Evolutionary conservation across 2,888 invertebrate species (phyloP).

Genomic region (Cyaniris semiargus): DNA sequence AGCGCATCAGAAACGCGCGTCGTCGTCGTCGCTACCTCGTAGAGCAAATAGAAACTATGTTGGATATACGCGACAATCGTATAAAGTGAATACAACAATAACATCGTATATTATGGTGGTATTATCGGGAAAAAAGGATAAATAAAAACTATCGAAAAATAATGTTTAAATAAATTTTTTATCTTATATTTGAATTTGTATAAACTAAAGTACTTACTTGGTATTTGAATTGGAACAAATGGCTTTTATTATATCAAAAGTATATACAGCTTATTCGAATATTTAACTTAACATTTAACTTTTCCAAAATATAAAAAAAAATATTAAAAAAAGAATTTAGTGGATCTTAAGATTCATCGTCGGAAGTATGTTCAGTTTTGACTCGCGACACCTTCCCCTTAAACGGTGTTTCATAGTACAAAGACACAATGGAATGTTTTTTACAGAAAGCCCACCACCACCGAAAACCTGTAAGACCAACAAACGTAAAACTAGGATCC

Average conservation of each 20-base stretch:
- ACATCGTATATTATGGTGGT: no score
- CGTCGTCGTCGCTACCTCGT: no score
- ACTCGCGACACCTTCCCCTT: conserved; percentile 51
- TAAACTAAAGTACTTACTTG: no score
- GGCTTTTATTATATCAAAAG: background rate
- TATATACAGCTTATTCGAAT: background rate
- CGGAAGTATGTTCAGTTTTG: conserved; percentile 51
- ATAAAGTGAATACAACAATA: no score
- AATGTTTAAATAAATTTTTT: no score
- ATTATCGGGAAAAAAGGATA: no score
- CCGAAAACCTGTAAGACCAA: conserved; percentile 85
- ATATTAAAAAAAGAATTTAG: background rate
- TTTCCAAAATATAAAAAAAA: background rate
- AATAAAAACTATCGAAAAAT: no score
- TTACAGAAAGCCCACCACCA: conserved; percentile 94
- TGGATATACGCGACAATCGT: no score
- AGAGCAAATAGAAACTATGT: no score
- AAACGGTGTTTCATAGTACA: conserved; percentile 55
- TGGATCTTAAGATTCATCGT: conserved; percentile 50
- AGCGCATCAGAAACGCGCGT: no score
- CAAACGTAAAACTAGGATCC: conserved; percentile 84
- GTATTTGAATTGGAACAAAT: no score
- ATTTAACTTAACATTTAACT: background rate
- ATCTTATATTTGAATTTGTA: no score
- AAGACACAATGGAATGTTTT: conserved; percentile 86